Base-by-base conservation (phyloP, 2,888 invertebrate genomes). In the Leucozona laternaria region DNA sequence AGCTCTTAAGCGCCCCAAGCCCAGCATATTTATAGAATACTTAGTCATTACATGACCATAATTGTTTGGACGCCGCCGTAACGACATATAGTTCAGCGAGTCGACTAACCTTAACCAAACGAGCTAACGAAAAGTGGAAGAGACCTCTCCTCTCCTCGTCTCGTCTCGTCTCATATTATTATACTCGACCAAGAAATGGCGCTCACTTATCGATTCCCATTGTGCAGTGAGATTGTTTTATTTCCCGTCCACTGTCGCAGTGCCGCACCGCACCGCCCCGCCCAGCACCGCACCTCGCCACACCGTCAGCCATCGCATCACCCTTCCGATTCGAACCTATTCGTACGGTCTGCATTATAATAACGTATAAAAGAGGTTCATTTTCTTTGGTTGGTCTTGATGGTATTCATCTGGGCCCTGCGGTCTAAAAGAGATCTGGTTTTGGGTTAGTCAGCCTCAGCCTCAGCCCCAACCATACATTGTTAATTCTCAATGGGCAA, bases 131-230 rank as follows among this genome's bases (percentile, higher is more conserved):
- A 80, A 84, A 73, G 62, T 81, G 71, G 85, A 85, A 73, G 80
- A 80, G 80, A 77, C 66, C 72, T 68, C 77, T 66, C 48, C 28
- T 11, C 34, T 11, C n/a, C 10, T 43, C 64, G n/a, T n/a, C n/a
- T n/a, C n/a, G n/a, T n/a, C 45, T 31, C 66, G 48, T 66, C 31
- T 45, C 48, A 81, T 81, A 34, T 28, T 48, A 71, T 71, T n/a
- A 25, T 53, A 53, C 71, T 81, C 71, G 53, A 62, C 66, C 72
- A 78, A 73, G 81, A 77, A 85, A 85, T 85, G 85, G 85, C 81
- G 81, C 85, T 85, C 81, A 81, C 77, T 85, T 81, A 85, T 85
- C 85, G 85, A 85, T 85, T 85, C 62, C 73, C 62, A 85, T 85
- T 85, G 81, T 85, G 70, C 58, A 71, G 40, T 78, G 37, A 73